phyloP scores from a whole-genome alignment of 2,888 invertebrate genomes.

The Drosophila antonietae region DNA sequence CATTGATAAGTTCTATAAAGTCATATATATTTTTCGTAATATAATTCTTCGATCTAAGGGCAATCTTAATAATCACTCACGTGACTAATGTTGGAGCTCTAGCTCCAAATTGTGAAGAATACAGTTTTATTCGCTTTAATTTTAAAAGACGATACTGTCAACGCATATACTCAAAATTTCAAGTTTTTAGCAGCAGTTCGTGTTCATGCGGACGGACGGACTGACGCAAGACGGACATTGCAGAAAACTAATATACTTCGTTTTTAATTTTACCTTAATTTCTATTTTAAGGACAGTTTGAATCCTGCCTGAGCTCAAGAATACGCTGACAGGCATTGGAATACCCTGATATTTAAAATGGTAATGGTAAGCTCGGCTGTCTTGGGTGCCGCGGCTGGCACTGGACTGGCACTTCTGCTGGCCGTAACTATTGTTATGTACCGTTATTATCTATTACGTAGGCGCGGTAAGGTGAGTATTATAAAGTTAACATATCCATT shows the following conservation, averaged over 20 bases:
- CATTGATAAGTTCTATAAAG: too few relatives aligned
- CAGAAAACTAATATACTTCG: background rate
- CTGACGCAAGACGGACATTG: background rate
- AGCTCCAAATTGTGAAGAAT: too few relatives aligned
- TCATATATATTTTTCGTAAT: too few relatives aligned
- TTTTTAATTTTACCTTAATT: background rate
- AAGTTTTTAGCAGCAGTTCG: too few relatives aligned
- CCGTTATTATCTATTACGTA: conserved; percentile 87
- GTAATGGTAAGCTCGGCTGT: conserved; percentile 88
- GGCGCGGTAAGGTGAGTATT: conserved; percentile 85
- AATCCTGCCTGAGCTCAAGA: background rate
- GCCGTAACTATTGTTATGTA: conserved; percentile 89
- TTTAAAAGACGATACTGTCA: too few relatives aligned
- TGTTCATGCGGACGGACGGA: background rate
- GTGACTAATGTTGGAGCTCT: too few relatives aligned
- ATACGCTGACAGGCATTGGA: background rate
- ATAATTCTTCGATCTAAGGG: too few relatives aligned
- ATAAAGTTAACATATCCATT: background rate
- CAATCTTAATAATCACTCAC: too few relatives aligned
- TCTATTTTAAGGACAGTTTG: background rate
- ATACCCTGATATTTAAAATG: conserved; percentile 60
- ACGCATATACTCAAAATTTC: too few relatives aligned
- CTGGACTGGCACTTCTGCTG: conserved; percentile 88
- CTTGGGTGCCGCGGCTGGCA: conserved; percentile 88
- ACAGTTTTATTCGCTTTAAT: too few relatives aligned